Percentiles rank a stretch among this genome's conserved stretches.
phyloP scores from a whole-genome alignment of 2,888 invertebrate genomes.

The Drosophila quinaria region DNA sequence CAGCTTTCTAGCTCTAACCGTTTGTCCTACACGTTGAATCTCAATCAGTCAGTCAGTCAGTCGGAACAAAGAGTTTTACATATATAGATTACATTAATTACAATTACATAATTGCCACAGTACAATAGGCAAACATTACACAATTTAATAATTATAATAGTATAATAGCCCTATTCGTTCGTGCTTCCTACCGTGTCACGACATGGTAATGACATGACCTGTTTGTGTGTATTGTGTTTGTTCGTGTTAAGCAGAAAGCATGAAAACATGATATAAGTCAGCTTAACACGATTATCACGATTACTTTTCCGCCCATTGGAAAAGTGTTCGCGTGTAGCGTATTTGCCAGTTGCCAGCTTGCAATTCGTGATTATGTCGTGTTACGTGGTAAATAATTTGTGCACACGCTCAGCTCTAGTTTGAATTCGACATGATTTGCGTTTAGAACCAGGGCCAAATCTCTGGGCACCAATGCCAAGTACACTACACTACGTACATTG shows the following conservation, averaged over 20 bases:
- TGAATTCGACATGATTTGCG: conserved; percentile 7
- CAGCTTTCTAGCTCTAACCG: no score
- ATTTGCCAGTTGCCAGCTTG: not conserved
- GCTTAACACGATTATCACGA: conserved; percentile 13
- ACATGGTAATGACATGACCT: not conserved
- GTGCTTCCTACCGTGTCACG: conserved; percentile 9
- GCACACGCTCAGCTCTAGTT: conserved; percentile 11
- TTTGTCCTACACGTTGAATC: no score
- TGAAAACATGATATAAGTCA: conserved; percentile 5
- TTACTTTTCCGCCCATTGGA: not conserved
- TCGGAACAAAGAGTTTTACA: no score
- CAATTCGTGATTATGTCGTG: conserved; percentile 11
- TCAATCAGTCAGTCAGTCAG: no score
- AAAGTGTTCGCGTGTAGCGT: not conserved
- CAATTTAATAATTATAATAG: not conserved
- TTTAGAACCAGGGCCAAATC: conserved; percentile 1
- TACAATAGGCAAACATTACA: not conserved
- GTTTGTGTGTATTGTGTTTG: not conserved
- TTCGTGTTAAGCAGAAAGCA: conserved; percentile 7
- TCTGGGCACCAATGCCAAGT: conserved; percentile 11
- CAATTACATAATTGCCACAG: not conserved
- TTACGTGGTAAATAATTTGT: conserved; percentile 2
- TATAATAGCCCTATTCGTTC: not conserved
- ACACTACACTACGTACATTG: conserved; percentile 2
- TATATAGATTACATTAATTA: not conserved